Conservation (phyloP, 2,113 vertebrate species). For the Herpetotheres cachinnans region DNA sequence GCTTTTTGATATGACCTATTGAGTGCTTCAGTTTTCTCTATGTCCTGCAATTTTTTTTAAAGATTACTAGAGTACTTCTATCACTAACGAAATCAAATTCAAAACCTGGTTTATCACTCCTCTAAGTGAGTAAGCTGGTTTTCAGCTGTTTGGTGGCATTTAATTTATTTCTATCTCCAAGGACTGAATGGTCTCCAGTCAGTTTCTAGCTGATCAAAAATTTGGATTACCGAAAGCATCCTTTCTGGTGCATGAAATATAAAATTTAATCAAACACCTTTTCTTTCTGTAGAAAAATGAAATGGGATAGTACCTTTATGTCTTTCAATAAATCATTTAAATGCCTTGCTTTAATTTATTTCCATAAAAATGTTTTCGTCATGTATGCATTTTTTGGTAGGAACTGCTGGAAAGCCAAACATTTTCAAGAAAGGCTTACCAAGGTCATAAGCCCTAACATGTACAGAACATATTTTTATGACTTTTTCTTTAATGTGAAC, state of each 20-base stretch:
- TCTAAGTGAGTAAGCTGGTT: conserved; percentile 1
- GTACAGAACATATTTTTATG: background rate
- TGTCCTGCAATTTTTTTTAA: background rate
- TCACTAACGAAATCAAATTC: conserved; percentile 49
- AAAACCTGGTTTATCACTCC: conserved; percentile 24
- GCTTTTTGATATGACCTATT: background rate
- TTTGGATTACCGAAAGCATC: background rate
- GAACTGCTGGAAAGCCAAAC: background rate
- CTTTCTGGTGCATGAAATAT: conserved; percentile 2
- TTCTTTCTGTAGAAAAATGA: background rate
- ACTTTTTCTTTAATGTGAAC: background rate
- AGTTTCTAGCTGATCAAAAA: conserved; percentile 23
- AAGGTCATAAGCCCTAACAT: background rate
- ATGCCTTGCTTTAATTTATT: background rate
- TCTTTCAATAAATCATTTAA: background rate
- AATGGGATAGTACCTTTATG: background rate
- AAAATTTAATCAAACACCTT: conserved; percentile 21
- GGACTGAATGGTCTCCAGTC: background rate
- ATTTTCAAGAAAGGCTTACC: background rate
- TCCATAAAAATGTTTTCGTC: background rate
- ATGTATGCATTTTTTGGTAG: background rate
- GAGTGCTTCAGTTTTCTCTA: background rate
- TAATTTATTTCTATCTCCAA: conserved; percentile 31
- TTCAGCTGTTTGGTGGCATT: conserved; percentile 35
- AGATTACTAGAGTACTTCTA: conserved; percentile 19